These are phyloP conservation scores for Volucella bombylans DNA, from an alignment of 2,888 invertebrate species.

Conservation along the genomic window DNA sequence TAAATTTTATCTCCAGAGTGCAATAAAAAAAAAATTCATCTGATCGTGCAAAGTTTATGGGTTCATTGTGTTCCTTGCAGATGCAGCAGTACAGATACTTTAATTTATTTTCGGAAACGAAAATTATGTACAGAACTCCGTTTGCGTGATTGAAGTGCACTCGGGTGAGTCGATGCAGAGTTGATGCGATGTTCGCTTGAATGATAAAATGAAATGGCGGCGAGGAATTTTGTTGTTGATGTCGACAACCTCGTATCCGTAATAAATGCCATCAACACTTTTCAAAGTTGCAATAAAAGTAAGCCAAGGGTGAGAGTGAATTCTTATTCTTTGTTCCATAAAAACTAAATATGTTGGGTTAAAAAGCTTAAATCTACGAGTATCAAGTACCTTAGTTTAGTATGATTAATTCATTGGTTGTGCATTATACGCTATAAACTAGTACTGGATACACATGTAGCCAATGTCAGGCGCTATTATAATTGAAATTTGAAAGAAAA, in stretches of 20 bases:
- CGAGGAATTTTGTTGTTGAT: constrained; percentile 8
- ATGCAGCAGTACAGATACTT: constrained; percentile 6
- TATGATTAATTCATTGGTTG: no score
- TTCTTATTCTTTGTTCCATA: constrained; percentile 7
- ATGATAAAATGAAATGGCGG: constrained; percentile 5
- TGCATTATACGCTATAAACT: no score
- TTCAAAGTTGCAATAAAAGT: neutral
- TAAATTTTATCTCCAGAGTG: constrained; percentile 45
- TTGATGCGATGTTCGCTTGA: neutral
- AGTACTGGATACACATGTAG: no score
- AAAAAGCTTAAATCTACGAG: no score
- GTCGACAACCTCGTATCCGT: constrained; percentile 1
- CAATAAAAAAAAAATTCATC: constrained; percentile 27
- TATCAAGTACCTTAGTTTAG: no score
- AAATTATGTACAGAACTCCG: constrained; percentile 12
- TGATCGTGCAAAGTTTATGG: constrained; percentile 10
- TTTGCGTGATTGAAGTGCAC: constrained; percentile 1
- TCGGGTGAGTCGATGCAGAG: neutral
- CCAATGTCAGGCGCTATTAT: no score
- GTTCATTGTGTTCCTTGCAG: constrained; percentile 27
- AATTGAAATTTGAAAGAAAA: no score
- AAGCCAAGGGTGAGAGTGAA: neutral
- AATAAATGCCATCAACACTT: constrained; percentile 1
- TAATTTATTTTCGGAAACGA: constrained; percentile 13
- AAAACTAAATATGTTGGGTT: no score